Percentiles rank a stretch among this genome's conserved stretches.
These are phyloP conservation scores for Myotis yumanensis DNA, from an alignment of 2,113 vertebrate genomes.

Conservation along the genomic window DNA sequence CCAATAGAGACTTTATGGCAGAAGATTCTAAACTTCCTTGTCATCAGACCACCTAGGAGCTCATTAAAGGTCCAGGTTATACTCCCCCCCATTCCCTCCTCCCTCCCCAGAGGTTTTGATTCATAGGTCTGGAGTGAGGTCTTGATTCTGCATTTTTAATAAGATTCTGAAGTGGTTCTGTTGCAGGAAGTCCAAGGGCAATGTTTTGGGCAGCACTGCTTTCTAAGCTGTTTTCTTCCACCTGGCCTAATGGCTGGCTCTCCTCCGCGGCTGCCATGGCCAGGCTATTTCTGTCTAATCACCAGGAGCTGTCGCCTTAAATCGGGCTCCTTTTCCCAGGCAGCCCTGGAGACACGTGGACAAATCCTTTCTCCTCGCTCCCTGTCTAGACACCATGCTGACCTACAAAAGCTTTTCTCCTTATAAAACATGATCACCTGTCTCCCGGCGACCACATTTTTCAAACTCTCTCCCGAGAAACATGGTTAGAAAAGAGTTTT, in stretches of 20 bases:
- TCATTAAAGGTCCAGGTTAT: not conserved
- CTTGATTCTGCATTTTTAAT: not conserved
- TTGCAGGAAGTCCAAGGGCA: not conserved
- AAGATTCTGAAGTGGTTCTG: not conserved
- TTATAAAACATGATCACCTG: not conserved
- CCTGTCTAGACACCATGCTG: slow-evolving; percentile 43
- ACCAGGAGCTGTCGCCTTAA: not conserved
- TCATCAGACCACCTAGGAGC: not conserved
- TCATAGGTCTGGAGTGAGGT: not conserved
- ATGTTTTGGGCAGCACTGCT: not conserved
- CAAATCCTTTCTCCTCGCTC: slow-evolving; percentile 31
- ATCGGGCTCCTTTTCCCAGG: not conserved
- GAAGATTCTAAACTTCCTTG: not conserved
- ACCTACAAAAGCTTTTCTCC: slow-evolving; percentile 34
- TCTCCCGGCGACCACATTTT: slow-evolving; percentile 29
- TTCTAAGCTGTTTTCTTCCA: not conserved
- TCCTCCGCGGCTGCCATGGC: accelerated
- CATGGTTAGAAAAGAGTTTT: not conserved
- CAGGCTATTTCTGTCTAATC: slow-evolving; percentile 58
- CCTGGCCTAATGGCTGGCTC: not conserved
- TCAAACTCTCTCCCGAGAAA: slow-evolving; percentile 11
- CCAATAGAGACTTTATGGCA: not conserved
- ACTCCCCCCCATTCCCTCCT: accelerated
- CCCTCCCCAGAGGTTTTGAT: not conserved
- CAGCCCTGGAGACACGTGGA: slow-evolving; percentile 26